A percentile compares a stretch with the other conserved stretches of the same genome.
Evolutionary conservation across 92 coral and sea anemone genomes (phyloP).

Genomic region (Zoanthus solanderi): DNA sequence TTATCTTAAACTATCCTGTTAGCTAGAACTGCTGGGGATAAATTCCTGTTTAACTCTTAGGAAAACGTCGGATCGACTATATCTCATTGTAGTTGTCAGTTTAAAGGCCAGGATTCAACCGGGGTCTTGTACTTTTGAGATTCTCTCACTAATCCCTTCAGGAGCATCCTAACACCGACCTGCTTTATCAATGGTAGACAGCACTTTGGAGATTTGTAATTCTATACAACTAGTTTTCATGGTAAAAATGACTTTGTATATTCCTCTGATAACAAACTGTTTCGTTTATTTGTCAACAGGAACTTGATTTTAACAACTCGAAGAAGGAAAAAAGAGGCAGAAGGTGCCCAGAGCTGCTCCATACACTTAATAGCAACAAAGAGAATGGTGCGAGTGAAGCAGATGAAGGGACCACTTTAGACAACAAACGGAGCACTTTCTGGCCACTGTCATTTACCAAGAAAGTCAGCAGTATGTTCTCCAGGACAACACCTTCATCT

Average conservation of each 20-base stretch:
- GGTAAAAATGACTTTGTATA: background rate
- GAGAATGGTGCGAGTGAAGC: slow-evolving; percentile 28
- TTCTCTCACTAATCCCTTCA: no score
- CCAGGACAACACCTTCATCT: slow-evolving; percentile 27
- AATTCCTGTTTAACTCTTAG: no score
- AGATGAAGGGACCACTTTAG: slow-evolving; percentile 1
- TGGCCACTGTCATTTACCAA: slow-evolving; percentile 30
- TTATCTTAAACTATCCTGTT: no score
- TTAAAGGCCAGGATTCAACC: no score
- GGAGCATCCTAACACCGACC: no score
- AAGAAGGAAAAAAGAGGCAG: background rate
- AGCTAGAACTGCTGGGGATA: no score
- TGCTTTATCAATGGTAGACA: background rate
- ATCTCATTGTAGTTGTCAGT: no score
- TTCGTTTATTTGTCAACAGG: background rate
- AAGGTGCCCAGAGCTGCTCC: background rate
- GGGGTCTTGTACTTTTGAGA: no score
- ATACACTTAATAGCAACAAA: background rate
- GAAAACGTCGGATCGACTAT: no score
- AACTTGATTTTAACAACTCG: background rate
- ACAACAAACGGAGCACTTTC: background rate
- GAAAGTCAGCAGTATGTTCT: slow-evolving; percentile 39
- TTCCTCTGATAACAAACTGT: no score
- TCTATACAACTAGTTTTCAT: background rate
- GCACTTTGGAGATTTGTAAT: background rate